Conservation (phyloP, 92 coral and sea anemone genomes). For the Isaurus tuberculatus region DNA sequence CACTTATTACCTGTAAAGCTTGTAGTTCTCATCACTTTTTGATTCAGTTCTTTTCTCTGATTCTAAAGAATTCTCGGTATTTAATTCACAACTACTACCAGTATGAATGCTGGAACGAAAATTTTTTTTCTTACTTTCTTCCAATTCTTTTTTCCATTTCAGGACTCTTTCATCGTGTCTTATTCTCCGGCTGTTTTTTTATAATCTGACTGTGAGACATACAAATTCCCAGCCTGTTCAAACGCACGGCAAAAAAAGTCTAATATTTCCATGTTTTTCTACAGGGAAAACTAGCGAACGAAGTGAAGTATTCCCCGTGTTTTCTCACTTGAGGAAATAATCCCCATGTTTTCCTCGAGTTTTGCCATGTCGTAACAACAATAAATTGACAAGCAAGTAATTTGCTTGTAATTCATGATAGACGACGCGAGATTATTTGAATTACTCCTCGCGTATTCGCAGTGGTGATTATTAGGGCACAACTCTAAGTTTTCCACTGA, state of each 20-base stretch:
- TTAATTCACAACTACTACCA: background rate
- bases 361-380: constrained; percentile 2
- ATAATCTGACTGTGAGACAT: constrained; percentile 51
- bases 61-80: background rate
- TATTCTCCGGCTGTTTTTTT: constrained; percentile 46
- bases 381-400: background rate
- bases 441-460: background rate
- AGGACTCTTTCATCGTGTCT: constrained; percentile 33
- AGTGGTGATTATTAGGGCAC: background rate
- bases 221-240: constrained; percentile 53
- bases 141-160: constrained; percentile 43
- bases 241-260: constrained; percentile 8
- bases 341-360: background rate
- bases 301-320: background rate
- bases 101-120: background rate
- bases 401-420: background rate
- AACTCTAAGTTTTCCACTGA: background rate
- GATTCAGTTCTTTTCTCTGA: constrained; percentile 1
- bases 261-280: background rate
- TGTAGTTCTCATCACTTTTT: background rate
- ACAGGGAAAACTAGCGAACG: background rate
- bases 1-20: constrained; percentile 14
- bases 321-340: constrained; percentile 10
- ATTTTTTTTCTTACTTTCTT: background rate
- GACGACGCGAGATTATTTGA: constrained; percentile 3